Percentiles rank a stretch among this genome's conserved stretches.
These are phyloP conservation scores for Condylura cristata DNA, from an alignment of 2,113 vertebrate genomes.

Conservation along the genomic window DNA sequence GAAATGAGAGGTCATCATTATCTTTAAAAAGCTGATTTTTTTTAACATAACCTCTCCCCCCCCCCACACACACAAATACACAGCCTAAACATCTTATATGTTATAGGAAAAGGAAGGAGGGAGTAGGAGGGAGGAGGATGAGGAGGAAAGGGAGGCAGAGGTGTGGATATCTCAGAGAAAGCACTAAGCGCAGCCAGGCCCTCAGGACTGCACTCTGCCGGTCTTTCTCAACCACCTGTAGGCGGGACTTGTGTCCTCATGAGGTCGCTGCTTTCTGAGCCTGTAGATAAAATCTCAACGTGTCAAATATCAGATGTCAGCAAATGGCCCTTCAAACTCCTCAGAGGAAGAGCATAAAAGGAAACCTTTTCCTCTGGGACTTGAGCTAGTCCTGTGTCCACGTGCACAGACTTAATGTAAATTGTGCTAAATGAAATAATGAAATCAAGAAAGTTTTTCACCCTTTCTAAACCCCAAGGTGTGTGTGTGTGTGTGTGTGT, in stretches of 20 bases:
- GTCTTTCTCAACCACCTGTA: rapidly evolving
- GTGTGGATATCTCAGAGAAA: not conserved
- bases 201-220: not conserved
- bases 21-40: not conserved
- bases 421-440: not conserved
- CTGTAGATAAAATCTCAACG: slow-evolving; percentile 48
- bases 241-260: not conserved
- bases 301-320: slow-evolving; percentile 28
- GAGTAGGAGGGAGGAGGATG: too few relatives aligned
- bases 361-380: not conserved
- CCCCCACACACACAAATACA: too few relatives aligned
- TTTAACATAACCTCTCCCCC: too few relatives aligned
- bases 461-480: too few relatives aligned
- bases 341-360: not conserved
- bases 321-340: not conserved
- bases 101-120: not conserved
- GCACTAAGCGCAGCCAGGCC: not conserved
- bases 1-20: not conserved
- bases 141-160: not conserved
- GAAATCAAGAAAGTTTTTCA: not conserved
- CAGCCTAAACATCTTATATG: not conserved
- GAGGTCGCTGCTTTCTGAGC: not conserved
- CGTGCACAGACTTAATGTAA: not conserved
- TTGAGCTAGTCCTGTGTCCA: not conserved
- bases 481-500: not conserved